These are phyloP conservation scores for Triops longicaudatus DNA, from an alignment of 1,140 invertebrate genomes.

Conservation along the genomic window DNA sequence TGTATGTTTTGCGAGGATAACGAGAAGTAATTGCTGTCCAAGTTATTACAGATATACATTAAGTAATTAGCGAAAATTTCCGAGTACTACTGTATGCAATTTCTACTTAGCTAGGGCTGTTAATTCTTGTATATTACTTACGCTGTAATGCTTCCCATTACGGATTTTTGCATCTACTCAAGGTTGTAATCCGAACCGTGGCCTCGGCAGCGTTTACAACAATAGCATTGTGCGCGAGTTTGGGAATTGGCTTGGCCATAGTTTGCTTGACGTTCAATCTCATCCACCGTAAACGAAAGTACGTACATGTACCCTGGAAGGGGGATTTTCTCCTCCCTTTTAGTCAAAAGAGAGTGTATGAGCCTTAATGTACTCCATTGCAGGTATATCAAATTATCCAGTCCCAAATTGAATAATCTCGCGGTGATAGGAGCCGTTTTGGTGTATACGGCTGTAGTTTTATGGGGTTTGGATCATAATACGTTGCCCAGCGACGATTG, in stretches of 20 bases:
- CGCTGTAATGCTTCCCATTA: too few relatives aligned
- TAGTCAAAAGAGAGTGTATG: neutral
- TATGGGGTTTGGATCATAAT: slow-evolving; percentile 77
- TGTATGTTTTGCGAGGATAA: too few relatives aligned
- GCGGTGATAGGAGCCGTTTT: slow-evolving; percentile 88
- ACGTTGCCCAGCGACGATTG: slow-evolving; percentile 53
- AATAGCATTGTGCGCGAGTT: slow-evolving; percentile 56
- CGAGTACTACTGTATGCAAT: too few relatives aligned
- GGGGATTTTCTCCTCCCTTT: neutral
- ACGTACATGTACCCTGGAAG: slow-evolving; percentile 36
- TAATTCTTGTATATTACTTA: too few relatives aligned
- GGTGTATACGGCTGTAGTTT: slow-evolving; percentile 84
- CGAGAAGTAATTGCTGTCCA: too few relatives aligned
- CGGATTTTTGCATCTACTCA: neutral
- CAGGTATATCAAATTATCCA: slow-evolving; percentile 84
- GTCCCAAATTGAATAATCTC: slow-evolving; percentile 91
- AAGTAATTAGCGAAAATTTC: too few relatives aligned
- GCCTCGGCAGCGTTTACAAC: slow-evolving; percentile 61
- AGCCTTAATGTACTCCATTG: slow-evolving; percentile 18
- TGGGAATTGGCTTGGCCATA: slow-evolving; percentile 67
- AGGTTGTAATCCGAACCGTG: slow-evolving; percentile 55
- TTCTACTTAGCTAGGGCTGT: too few relatives aligned
- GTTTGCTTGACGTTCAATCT: slow-evolving; percentile 77
- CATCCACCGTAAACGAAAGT: slow-evolving; percentile 77
- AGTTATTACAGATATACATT: too few relatives aligned